Evolutionary conservation across 2,797 vertebrate species (phyloP), one percentile per base, ranked within the genome.

Genomic region (Dendrocincla tyrannina): DNA sequence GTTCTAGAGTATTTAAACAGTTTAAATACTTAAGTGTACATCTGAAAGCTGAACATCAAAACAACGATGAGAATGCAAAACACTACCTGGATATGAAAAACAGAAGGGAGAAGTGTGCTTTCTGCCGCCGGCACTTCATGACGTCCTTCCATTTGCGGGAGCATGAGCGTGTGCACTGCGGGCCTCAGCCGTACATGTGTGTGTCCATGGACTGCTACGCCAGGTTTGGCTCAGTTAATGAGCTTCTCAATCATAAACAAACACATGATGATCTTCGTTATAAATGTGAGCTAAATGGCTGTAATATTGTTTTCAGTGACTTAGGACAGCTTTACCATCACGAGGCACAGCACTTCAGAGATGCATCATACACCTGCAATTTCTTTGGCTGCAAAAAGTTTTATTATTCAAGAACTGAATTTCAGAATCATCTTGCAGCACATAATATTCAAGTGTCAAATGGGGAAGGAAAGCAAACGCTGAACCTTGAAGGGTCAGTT

Each of bases 1-100:
- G 99, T 78, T 98, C 98, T 17, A 98, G 98, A 80, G 98, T 98
- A 5, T 99, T 99, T 93, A 99, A 99, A 87, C 99, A 99, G 75
- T 99, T 99, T 62, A 99, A 99, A 93, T 99, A 99, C 96, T 94
- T 99, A 30, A 99, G 99, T 8, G 99, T 99, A 5, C 99, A 99
- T 90, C 97, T 99, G 47, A 99, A 99, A 97, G 98, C 98, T 0
- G 99, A 99, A 55, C 99, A 99, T 95, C 98, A 98, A 59, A 98
- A 98, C 90, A 98, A 98, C 0, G 99, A 99, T 33, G 98, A 99
- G 62, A 99, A 99, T 32, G 98, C 99, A n/a, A 99, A 98, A 72
- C 98, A 99, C 97, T 99, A 99, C 95, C 88, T 99, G 82, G 98
- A 99, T 69, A 99, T 99, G 98, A 99, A 99, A 95, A 99, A 99